Evolutionary conservation across 2,113 vertebrate genomes (phyloP).

Genomic region (Halichoerus grypus): DNA sequence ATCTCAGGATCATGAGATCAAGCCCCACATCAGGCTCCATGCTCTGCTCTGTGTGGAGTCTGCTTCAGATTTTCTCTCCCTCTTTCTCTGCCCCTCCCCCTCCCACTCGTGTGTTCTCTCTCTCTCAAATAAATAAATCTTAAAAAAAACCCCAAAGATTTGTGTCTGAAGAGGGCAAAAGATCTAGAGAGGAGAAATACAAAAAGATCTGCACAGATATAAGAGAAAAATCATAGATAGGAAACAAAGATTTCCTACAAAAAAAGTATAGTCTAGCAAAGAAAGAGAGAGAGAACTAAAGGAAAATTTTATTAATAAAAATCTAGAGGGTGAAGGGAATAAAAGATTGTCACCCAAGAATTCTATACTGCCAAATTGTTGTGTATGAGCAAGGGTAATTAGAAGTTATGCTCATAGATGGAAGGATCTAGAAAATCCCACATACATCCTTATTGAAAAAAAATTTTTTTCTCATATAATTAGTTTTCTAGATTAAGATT

Average conservation of each 20-base stretch:
- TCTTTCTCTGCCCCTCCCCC: not conserved
- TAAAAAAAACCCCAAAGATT: not conserved
- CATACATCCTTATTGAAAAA: not conserved
- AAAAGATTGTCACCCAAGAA: not conserved
- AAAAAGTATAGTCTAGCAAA: not conserved
- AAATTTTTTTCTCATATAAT: not conserved
- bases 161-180: not conserved
- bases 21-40: not conserved
- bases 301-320: not conserved
- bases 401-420: not conserved
- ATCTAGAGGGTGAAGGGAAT: not conserved
- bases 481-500: not conserved
- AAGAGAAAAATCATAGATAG: not conserved
- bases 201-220: not conserved
- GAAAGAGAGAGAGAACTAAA: not conserved
- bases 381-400: not conserved
- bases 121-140: not conserved
- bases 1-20: not conserved
- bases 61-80: not conserved
- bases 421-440: not conserved
- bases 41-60: not conserved
- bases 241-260: not conserved
- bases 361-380: not conserved
- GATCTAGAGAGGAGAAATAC: not conserved
- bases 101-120: not conserved